Percentiles rank a stretch among this genome's conserved stretches.
phyloP scores from a whole-genome alignment of 2,797 vertebrate species.

The Hypotaenidia philippensis region DNA sequence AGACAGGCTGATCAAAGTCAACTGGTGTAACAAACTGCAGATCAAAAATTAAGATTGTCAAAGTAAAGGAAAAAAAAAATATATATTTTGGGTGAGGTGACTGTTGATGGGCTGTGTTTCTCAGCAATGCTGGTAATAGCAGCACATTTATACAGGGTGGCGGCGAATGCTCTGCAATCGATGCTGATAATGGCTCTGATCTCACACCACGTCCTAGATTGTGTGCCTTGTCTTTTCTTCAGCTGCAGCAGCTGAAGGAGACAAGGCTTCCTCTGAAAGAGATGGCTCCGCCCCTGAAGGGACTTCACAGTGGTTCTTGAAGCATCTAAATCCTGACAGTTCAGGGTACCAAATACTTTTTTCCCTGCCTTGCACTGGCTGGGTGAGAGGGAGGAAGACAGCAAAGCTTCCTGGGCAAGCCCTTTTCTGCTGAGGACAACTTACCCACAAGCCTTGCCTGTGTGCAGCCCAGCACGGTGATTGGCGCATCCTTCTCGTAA shows the following conservation, averaged over 20 bases:
- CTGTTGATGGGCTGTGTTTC: neutral
- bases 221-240: neutral
- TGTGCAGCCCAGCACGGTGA: constrained; percentile 96
- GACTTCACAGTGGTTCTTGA: neutral
- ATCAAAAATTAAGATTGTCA: neutral
- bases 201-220: neutral
- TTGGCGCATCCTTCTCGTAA: constrained; percentile 96
- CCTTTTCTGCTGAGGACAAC: constrained; percentile 1
- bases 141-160: too few species aligned
- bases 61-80: neutral
- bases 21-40: neutral
- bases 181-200: neutral
- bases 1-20: neutral
- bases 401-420: neutral
- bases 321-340: accelerated
- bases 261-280: neutral
- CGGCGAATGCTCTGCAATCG: neutral
- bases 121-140: accelerated
- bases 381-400: neutral
- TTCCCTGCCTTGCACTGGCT: neutral
- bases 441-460: constrained; percentile 94
- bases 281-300: neutral
- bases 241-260: neutral
- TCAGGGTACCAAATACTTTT: neutral
- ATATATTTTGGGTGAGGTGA: neutral